Conservation (phyloP, 2,888 invertebrate genomes). For the Syritta pipiens region DNA sequence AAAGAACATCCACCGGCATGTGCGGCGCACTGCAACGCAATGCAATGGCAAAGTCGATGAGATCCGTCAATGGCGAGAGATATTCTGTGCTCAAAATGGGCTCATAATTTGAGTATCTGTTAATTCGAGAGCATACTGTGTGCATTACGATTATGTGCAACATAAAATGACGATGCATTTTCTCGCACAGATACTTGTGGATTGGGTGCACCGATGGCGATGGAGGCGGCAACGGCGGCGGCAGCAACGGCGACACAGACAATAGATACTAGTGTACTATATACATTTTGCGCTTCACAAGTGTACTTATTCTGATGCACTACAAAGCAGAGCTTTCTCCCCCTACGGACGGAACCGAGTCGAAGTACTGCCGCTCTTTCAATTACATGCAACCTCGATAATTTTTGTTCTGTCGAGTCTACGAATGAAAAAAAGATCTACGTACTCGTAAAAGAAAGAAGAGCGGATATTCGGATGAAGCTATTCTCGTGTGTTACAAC, state of each 20-base stretch:
- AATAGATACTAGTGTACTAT: constrained; percentile 43
- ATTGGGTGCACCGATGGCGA: not conserved
- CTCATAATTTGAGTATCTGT: constrained; percentile 62
- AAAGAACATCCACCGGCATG: not conserved
- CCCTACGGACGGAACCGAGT: constrained; percentile 47
- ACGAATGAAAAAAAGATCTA: constrained; percentile 19
- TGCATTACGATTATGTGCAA: constrained; percentile 50
- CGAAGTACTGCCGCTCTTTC: constrained; percentile 39
- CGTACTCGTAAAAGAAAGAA: constrained; percentile 6
- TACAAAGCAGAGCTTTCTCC: constrained; percentile 49
- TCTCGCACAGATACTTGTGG: constrained; percentile 35
- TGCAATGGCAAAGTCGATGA: constrained; percentile 45
- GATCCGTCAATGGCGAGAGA: constrained; percentile 50
- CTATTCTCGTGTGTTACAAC: constrained; percentile 51
- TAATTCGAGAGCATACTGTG: constrained; percentile 31
- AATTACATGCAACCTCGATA: constrained; percentile 64
- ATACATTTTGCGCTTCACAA: constrained; percentile 22
- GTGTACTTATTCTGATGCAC: constrained; percentile 42
- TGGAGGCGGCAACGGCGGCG: not conserved
- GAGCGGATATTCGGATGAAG: constrained; percentile 43
- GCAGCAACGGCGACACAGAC: constrained; percentile 33
- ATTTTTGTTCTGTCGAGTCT: constrained; percentile 48
- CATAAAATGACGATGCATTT: constrained; percentile 64
- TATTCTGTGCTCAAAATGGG: constrained; percentile 39
- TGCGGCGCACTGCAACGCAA: too few relatives aligned